A percentile compares a stretch with the other conserved stretches of the same genome.
Conservation (phyloP, 2,113 vertebrate genomes). For the Leucosticte australis region DNA sequence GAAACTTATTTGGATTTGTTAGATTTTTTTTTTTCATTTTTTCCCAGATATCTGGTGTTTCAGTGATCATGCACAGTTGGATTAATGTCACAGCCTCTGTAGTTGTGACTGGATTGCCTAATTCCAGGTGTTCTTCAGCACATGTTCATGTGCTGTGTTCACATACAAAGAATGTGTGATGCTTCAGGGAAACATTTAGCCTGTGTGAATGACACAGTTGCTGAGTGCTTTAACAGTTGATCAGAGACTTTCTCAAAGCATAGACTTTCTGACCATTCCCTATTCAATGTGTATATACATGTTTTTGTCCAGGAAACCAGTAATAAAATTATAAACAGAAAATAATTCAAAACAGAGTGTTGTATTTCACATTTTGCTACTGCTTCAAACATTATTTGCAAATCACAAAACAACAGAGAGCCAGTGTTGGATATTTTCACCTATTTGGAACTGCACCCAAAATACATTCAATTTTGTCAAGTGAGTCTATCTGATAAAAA, state of each 20-base stretch:
- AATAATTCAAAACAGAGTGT: background rate
- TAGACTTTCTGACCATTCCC: background rate
- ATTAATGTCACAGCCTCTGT: background rate
- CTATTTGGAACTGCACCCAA: background rate
- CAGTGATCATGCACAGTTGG: background rate
- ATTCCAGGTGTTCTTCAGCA: background rate
- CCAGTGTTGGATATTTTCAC: background rate
- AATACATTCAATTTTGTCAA: background rate
- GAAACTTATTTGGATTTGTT: background rate
- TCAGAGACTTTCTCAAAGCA: background rate
- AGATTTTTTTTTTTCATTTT: background rate
- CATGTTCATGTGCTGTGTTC: background rate
- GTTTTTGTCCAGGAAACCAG: background rate
- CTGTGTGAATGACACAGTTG: background rate
- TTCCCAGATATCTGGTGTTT: background rate
- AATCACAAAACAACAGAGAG: background rate
- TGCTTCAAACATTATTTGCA: background rate
- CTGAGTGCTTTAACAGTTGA: background rate
- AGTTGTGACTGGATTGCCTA: background rate
- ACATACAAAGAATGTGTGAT: background rate
- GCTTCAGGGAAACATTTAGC: conserved; percentile 32
- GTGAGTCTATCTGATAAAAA: background rate
- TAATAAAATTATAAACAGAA: background rate
- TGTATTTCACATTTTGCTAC: background rate
- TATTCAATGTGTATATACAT: background rate